Evolutionary conservation across 1,140 invertebrate genomes (phyloP).

Genomic region (Leptinotarsa undecemlineata): DNA sequence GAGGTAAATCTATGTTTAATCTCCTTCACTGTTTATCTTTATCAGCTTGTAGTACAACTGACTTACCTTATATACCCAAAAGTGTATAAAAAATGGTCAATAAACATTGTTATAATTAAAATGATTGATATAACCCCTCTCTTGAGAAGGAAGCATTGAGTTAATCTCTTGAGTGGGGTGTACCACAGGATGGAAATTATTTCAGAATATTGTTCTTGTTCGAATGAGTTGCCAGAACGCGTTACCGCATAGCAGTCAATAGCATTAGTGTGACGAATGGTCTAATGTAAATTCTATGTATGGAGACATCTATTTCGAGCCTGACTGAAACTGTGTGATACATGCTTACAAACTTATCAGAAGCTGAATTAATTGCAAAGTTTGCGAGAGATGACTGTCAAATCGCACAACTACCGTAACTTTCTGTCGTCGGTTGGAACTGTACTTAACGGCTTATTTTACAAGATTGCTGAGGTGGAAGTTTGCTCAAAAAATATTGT

Average conservation of each 20-base stretch:
- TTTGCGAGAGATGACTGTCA: background rate
- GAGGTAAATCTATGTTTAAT: no score
- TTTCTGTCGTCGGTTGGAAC: background rate
- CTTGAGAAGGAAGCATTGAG: no score
- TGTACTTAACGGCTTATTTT: background rate
- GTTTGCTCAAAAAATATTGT: no score
- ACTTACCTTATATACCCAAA: no score
- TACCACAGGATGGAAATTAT: background rate
- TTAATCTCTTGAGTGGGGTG: background rate
- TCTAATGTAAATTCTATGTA: slow-evolving; percentile 11
- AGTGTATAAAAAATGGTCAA: no score
- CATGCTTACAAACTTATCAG: background rate
- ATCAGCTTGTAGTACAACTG: no score
- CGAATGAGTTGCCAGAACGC: background rate
- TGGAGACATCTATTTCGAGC: background rate
- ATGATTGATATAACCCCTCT: no score
- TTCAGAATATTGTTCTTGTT: background rate
- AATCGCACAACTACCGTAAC: background rate
- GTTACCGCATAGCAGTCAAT: background rate
- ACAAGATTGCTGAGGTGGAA: no score
- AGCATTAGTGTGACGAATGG: background rate
- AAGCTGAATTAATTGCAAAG: background rate
- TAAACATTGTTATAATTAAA: no score
- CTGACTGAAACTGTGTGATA: background rate
- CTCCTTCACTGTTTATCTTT: no score